Percentiles rank a stretch among this genome's conserved stretches.
Evolutionary conservation across 2,113 vertebrate species (phyloP).

Genomic region (Oryzias javanicus): DNA sequence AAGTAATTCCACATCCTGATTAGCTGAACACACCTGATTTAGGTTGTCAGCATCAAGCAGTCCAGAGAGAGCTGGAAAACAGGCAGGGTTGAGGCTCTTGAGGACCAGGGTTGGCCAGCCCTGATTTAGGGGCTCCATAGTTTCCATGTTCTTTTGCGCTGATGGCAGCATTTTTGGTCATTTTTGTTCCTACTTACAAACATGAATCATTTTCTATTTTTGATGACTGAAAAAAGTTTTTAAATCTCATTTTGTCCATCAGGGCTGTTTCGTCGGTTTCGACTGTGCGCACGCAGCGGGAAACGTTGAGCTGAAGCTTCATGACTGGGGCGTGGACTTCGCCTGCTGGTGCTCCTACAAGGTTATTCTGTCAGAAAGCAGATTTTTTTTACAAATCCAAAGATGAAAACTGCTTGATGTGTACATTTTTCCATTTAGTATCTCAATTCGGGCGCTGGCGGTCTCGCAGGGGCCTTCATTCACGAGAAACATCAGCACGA

Average conservation of each 20-base stretch:
- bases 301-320: constrained; percentile 85
- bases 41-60: too few relatives aligned
- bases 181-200: too few relatives aligned
- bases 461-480: constrained; percentile 86
- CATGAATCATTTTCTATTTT: too few relatives aligned
- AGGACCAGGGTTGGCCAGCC: too few relatives aligned
- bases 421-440: constrained; percentile 75
- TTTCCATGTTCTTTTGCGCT: too few relatives aligned
- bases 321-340: constrained; percentile 95
- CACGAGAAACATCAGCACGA: constrained; percentile 85
- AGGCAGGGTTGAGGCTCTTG: too few relatives aligned
- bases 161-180: too few relatives aligned
- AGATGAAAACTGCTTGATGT: not conserved
- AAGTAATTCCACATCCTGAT: too few relatives aligned
- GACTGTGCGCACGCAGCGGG: constrained; percentile 92
- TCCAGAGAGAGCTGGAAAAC: too few relatives aligned
- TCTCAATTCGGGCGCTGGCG: constrained; percentile 92
- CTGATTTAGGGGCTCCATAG: too few relatives aligned
- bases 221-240: fast-evolving
- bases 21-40: too few relatives aligned
- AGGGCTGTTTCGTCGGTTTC: constrained; percentile 95
- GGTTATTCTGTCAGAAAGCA: constrained; percentile 69
- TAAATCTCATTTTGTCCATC: constrained; percentile 1
- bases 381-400: not conserved
- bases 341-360: constrained; percentile 99